Evolutionary conservation across 2,888 invertebrate genomes (phyloP).

Genomic region (Apoda limacodes): DNA sequence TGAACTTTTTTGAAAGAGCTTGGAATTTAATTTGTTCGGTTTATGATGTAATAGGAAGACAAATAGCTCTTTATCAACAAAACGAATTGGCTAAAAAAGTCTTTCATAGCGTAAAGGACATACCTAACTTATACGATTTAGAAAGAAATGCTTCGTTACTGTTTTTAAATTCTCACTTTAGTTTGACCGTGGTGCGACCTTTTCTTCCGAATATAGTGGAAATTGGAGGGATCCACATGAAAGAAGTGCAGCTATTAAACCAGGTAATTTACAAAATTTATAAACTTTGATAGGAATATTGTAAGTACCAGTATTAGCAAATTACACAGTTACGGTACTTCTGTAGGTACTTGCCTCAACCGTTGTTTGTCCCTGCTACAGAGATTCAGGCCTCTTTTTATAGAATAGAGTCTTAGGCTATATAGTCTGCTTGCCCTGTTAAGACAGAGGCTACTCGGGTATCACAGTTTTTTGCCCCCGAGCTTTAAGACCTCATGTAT

Average conservation of each 20-base stretch:
- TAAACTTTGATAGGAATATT: too few species aligned
- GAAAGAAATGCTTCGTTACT: conserved; percentile 52
- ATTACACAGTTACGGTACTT: too few species aligned
- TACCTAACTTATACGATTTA: conserved; percentile 43
- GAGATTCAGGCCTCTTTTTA: too few species aligned
- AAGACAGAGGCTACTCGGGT: too few species aligned
- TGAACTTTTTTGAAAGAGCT: conserved; percentile 41
- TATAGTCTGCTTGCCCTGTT: too few species aligned
- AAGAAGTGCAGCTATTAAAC: conserved; percentile 34
- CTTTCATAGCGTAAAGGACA: conserved; percentile 20
- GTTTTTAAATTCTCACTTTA: conserved; percentile 57
- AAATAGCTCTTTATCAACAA: conserved; percentile 24
- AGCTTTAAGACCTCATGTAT: too few species aligned
- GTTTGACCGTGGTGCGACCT: conserved; percentile 49
- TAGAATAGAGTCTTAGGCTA: too few species aligned
- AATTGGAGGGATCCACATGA: conserved; percentile 68
- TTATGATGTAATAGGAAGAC: conserved; percentile 10
- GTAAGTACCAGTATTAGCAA: too few species aligned
- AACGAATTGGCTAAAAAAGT: conserved; percentile 35
- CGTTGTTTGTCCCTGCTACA: too few species aligned
- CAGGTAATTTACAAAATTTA: too few species aligned
- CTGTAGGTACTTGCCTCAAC: too few species aligned
- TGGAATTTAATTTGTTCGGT: conserved; percentile 3
- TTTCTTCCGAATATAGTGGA: conserved; percentile 50
- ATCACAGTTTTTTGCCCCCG: too few species aligned